Conservation (phyloP, 2,113 vertebrate genomes). For the Dipodomys spectabilis region DNA sequence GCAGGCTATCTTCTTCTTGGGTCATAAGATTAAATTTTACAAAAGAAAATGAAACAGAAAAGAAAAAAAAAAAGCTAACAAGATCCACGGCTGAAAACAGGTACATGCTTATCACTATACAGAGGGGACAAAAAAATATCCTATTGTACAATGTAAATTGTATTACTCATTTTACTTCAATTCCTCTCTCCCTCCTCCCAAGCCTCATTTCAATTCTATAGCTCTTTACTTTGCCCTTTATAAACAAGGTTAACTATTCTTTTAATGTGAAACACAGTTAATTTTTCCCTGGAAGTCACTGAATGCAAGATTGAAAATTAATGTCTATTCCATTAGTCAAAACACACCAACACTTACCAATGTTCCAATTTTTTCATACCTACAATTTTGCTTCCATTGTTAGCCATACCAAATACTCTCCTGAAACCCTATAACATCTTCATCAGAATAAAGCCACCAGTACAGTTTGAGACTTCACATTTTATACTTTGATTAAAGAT, state of each 20-base stretch:
- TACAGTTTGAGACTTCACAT: slow-evolving; percentile 33
- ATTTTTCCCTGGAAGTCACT: slow-evolving; percentile 65
- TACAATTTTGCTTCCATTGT: slow-evolving; percentile 69
- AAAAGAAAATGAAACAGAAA: slow-evolving; percentile 62
- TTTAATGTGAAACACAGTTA: slow-evolving; percentile 52
- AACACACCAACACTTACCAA: slow-evolving; percentile 51
- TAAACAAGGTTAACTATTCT: slow-evolving; percentile 60
- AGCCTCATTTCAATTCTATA: slow-evolving; percentile 56
- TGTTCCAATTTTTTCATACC: slow-evolving; percentile 67
- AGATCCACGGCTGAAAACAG: slow-evolving; percentile 68
- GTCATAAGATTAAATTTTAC: slow-evolving; percentile 83
- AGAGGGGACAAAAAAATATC: neutral
- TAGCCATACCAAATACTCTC: slow-evolving; percentile 62
- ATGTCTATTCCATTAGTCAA: slow-evolving; percentile 57
- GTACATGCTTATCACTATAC: slow-evolving; percentile 67
- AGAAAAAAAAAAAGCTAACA: slow-evolving; percentile 48
- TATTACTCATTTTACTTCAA: neutral
- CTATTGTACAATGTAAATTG: neutral
- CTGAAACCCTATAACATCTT: slow-evolving; percentile 59
- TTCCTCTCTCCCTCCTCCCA: neutral
- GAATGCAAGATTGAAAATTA: slow-evolving; percentile 69
- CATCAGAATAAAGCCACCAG: slow-evolving; percentile 72
- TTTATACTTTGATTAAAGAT: slow-evolving; percentile 70
- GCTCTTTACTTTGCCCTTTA: slow-evolving; percentile 9
- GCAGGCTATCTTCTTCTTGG: slow-evolving; percentile 79